Evolutionary conservation across 2,888 invertebrate species (phyloP), one percentile per base, ranked within the genome.

Genomic region (Blastobasis adustella): DNA sequence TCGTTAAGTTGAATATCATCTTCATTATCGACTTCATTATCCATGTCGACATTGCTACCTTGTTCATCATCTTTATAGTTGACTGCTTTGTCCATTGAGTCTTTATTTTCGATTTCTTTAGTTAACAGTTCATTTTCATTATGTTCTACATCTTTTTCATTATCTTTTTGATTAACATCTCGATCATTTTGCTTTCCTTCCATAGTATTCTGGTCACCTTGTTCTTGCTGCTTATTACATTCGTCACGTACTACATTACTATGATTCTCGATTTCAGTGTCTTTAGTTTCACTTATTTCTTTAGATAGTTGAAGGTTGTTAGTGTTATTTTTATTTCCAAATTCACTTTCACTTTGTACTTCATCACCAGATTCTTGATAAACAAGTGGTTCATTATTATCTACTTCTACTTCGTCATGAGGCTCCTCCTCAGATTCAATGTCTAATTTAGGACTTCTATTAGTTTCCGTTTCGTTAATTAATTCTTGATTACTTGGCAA

Each of bases 61-160:
- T 23, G 23, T 23, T 23, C 23, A 23, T 23, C 23, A 23, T 23
- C 23, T 23, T 23, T 23, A 23, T 23, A 23, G 23, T 23, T 3
- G 3, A 23, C 23, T 23, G 23, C 23, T 23, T 23, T 23, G 23
- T 23, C 23, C 23, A 23, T 23, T 23, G 3, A 23, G 23, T 23
- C 23, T 23, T 23, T 23, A 23, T 23, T 23, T 23, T 23, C 10
- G 40, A 10, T 39, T 3, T 38, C 39, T 47, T 46, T 10, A 7
- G n/a, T 40, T 10, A 1, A 3, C n/a, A 37, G 6, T 10, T 38
- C 8, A 6, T 10, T 10, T 45, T 45, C 23, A 10, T 45, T 45
- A 1, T 46, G 37, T 45, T 54, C 47, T 7, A 46, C 37, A 10
- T 55, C 48, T 10, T 51, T 38, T 45, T 49, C 23, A 39, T 37